A percentile compares a stretch with the other conserved stretches of the same genome.
phyloP scores from a whole-genome alignment of 2,888 invertebrate species.

The Sipha maydis region DNA sequence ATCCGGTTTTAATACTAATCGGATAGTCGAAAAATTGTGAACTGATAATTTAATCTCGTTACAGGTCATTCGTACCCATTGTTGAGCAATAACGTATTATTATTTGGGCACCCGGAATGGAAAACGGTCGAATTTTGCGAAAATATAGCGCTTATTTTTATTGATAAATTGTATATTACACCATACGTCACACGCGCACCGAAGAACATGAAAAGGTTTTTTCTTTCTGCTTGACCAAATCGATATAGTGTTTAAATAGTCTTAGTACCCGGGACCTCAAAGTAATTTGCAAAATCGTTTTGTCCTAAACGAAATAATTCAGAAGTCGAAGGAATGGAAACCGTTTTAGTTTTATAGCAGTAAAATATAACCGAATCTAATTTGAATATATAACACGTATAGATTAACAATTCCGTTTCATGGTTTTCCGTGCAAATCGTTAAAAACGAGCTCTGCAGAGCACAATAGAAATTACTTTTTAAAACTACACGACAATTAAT shows the following conservation, averaged over 20 bases:
- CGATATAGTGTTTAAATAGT: neutral
- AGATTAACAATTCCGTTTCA: neutral
- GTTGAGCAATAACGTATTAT: too few relatives aligned
- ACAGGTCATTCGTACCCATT: too few relatives aligned
- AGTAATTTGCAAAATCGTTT: neutral
- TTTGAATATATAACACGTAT: neutral
- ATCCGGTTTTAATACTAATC: too few relatives aligned
- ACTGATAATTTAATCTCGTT: too few relatives aligned
- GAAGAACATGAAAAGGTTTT: neutral
- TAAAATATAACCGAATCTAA: neutral
- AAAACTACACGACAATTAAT: neutral
- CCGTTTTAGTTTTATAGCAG: neutral
- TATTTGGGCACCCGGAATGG: neutral
- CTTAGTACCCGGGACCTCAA: neutral
- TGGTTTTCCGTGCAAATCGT: neutral
- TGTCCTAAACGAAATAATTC: neutral
- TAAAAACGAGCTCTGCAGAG: neutral
- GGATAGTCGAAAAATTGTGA: too few relatives aligned
- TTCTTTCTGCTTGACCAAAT: neutral
- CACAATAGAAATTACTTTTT: neutral
- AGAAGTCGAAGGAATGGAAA: neutral
- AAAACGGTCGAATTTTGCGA: neutral
- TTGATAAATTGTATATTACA: too few relatives aligned
- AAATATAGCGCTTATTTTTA: too few relatives aligned
- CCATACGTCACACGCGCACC: too few relatives aligned